Evolutionary conservation across 2,797 vertebrate genomes (phyloP).

Genomic region (Sebastes ruberrimus): DNA sequence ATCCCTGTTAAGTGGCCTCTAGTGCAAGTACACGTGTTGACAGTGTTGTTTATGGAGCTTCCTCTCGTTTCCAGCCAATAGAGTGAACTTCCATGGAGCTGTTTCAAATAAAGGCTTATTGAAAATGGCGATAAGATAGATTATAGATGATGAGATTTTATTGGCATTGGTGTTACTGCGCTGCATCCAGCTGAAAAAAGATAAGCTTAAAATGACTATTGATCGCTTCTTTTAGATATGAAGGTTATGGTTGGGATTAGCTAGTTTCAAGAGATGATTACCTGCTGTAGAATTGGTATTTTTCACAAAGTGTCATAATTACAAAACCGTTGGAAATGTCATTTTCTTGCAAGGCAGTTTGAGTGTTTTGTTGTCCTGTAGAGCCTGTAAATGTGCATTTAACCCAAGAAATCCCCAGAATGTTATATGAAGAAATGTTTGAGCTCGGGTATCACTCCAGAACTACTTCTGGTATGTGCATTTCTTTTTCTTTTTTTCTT

Average conservation of each 20-base stretch:
- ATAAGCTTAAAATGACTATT: slow-evolving; percentile 57
- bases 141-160: slow-evolving; percentile 37
- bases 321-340: slow-evolving; percentile 2
- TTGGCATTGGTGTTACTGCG: slow-evolving; percentile 10
- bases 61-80: slow-evolving; percentile 8
- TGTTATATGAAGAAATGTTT: slow-evolving; percentile 11
- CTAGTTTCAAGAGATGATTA: slow-evolving; percentile 20
- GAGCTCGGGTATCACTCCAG: slow-evolving; percentile 35
- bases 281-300: background rate
- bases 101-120: slow-evolving; percentile 20
- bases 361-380: background rate
- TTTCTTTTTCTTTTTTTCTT: background rate
- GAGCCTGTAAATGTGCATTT: background rate
- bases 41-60: background rate
- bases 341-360: background rate
- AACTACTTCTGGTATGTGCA: slow-evolving; percentile 45
- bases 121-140: slow-evolving; percentile 40
- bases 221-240: slow-evolving; percentile 42
- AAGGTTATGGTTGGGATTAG: slow-evolving; percentile 23
- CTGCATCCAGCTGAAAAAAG: slow-evolving; percentile 26
- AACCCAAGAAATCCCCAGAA: slow-evolving; percentile 10
- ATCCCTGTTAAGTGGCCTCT: background rate
- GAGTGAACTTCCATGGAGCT: background rate
- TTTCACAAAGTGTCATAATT: background rate
- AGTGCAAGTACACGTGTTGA: slow-evolving; percentile 5